Percentiles rank a stretch among this genome's conserved stretches.
These are phyloP conservation scores for Steinernema hermaphroditum DNA, from an alignment of 2,888 invertebrate genomes.

Conservation along the genomic window DNA sequence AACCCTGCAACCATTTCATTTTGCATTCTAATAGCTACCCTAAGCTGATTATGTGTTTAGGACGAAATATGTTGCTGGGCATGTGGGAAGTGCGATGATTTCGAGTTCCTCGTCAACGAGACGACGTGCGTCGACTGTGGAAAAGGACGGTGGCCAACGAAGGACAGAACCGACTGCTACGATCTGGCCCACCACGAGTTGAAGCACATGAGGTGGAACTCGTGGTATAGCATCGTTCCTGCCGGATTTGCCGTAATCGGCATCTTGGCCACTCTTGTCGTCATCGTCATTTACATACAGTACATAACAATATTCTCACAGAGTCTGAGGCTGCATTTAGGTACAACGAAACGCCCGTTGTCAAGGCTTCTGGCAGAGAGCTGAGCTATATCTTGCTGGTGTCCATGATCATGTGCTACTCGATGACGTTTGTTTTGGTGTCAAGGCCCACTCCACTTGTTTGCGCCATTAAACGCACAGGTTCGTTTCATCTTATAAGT, in stretches of 20 bases:
- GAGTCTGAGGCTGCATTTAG: constrained; percentile 67
- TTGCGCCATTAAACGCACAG: constrained; percentile 74
- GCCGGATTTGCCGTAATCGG: constrained; percentile 72
- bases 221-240: constrained; percentile 75
- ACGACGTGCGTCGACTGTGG: constrained; percentile 63
- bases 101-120: constrained; percentile 61
- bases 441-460: constrained; percentile 74
- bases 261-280: constrained; percentile 72
- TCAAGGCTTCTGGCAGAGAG: constrained; percentile 78
- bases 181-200: constrained; percentile 49
- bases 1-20: too few species aligned
- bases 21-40: too few species aligned
- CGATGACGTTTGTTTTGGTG: constrained; percentile 76
- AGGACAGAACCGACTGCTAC: constrained; percentile 56
- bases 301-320: constrained; percentile 34
- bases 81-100: constrained; percentile 63
- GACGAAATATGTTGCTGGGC: constrained; percentile 70
- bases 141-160: constrained; percentile 56
- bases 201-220: constrained; percentile 73
- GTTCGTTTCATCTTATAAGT: constrained; percentile 62
- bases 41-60: too few species aligned
- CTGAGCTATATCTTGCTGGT: constrained; percentile 72
- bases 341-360: constrained; percentile 74
- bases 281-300: constrained; percentile 72
- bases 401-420: constrained; percentile 76